These are phyloP conservation scores for Lutjanus campechanus DNA, from an alignment of 2,797 vertebrate genomes.

Conservation along the genomic window DNA sequence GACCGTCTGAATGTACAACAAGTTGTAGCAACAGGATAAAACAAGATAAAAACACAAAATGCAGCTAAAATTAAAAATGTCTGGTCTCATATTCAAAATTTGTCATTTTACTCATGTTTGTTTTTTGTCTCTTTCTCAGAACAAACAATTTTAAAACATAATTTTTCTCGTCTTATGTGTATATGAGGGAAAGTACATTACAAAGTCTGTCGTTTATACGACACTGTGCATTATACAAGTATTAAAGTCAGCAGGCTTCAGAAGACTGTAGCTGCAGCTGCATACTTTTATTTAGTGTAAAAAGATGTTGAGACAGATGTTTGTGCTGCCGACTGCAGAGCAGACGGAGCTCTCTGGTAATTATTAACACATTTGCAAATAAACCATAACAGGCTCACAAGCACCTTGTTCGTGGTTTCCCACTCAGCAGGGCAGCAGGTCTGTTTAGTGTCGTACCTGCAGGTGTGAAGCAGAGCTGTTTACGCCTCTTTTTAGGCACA, in stretches of 20 bases:
- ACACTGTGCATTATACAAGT: too few relatives aligned
- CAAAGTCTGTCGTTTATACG: too few relatives aligned
- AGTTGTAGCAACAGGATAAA: neutral
- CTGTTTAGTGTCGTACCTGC: neutral
- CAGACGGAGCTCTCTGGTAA: neutral
- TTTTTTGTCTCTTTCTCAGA: too few relatives aligned
- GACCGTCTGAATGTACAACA: neutral
- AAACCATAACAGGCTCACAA: neutral
- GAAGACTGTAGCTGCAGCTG: too few relatives aligned
- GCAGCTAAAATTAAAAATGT: too few relatives aligned
- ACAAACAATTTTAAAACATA: too few relatives aligned
- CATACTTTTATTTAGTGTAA: neutral
- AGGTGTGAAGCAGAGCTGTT: neutral
- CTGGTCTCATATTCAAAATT: too few relatives aligned
- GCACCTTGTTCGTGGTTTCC: neutral
- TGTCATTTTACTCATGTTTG: too few relatives aligned
- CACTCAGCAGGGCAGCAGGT: neutral
- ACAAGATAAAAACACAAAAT: too few relatives aligned
- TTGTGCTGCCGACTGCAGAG: neutral
- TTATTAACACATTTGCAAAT: conserved; percentile 27
- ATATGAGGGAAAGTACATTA: too few relatives aligned
- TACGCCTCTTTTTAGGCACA: neutral
- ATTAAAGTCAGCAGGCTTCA: too few relatives aligned
- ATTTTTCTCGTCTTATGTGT: too few relatives aligned
- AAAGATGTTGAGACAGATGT: neutral